Conservation (phyloP, 2,888 invertebrate species). For the Crepidodera aurea region DNA sequence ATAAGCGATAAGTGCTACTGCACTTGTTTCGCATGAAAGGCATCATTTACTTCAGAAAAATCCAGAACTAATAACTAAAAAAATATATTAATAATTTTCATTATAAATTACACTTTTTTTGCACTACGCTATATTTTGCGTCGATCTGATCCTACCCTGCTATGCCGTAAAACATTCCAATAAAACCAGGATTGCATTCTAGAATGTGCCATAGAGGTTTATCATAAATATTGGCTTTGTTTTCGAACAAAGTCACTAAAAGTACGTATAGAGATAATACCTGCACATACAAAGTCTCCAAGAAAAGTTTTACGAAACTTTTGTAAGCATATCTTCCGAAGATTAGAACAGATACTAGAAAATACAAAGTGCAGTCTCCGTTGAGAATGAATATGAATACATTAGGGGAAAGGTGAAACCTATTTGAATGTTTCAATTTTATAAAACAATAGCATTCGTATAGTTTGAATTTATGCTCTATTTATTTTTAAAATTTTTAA, state of each 20-base stretch:
- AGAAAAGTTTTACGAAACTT: conserved; percentile 16
- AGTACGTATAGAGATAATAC: conserved; percentile 23
- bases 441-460: too few relatives aligned
- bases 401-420: neutral
- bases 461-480: too few relatives aligned
- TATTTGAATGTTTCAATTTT: too few relatives aligned
- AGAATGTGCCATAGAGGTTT: conserved; percentile 16
- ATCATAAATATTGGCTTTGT: conserved; percentile 34
- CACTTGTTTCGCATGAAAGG: too few relatives aligned
- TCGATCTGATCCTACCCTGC: neutral
- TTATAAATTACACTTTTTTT: too few relatives aligned
- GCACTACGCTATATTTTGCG: neutral
- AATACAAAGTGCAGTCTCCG: neutral
- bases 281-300: conserved; percentile 19
- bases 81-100: too few relatives aligned
- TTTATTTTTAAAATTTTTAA: too few relatives aligned
- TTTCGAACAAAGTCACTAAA: conserved; percentile 16
- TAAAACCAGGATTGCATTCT: neutral
- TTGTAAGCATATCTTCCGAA: conserved; percentile 11
- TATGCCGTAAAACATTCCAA: conserved; percentile 6
- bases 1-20: too few relatives aligned
- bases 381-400: neutral
- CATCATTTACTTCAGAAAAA: too few relatives aligned
- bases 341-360: conserved; percentile 5
- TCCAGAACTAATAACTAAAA: too few relatives aligned